Conservation (phyloP, 2,888 invertebrate species). For the Fabriciana adippe region DNA sequence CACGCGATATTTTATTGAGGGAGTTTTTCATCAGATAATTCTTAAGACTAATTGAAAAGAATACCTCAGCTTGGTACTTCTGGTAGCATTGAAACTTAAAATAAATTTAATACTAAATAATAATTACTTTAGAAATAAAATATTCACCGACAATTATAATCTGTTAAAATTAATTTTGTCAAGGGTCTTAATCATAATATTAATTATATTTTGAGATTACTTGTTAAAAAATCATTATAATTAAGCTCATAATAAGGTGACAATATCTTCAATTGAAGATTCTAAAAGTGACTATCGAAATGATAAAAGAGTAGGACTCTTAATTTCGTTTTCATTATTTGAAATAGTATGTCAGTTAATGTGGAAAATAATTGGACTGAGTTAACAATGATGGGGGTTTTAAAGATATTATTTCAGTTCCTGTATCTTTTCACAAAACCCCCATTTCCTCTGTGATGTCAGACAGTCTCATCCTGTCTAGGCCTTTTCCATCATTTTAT, state of each 20-base stretch:
- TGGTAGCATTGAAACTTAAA: constrained; percentile 2
- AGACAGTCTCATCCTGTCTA: constrained; percentile 40
- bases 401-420: constrained; percentile 40
- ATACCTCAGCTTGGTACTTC: neutral
- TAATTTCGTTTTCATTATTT: constrained; percentile 6
- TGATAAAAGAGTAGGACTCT: too few species aligned
- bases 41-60: constrained; percentile 8
- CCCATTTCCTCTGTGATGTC: constrained; percentile 40
- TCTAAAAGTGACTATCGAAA: too few species aligned
- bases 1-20: constrained; percentile 32
- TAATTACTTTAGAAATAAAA: neutral
- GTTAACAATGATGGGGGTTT: constrained; percentile 39
- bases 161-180: too few species aligned
- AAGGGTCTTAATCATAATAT: too few species aligned
- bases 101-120: neutral
- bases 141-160: too few species aligned
- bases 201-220: too few species aligned
- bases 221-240: too few species aligned
- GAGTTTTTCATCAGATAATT: constrained; percentile 20
- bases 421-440: constrained; percentile 40
- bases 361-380: constrained; percentile 39
- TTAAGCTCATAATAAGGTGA: too few species aligned
- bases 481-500: constrained; percentile 31
- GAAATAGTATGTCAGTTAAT: constrained; percentile 21
- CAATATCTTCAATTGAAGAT: too few species aligned